phyloP scores from a whole-genome alignment of 2,888 invertebrate species.

The Pycnomerus fuliginosus region DNA sequence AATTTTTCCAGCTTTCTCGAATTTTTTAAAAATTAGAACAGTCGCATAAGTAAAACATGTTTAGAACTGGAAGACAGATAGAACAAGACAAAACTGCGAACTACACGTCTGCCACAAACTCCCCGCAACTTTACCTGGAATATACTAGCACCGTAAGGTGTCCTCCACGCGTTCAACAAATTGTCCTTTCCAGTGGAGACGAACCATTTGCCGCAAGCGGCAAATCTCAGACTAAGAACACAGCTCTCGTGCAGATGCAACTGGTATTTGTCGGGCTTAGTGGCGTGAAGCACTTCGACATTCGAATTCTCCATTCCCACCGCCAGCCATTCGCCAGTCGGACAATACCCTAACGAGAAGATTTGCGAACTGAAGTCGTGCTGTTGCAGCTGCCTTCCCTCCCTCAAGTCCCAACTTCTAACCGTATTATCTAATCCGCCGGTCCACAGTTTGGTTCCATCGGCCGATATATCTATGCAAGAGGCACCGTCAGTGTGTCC shows the following conservation, averaged over 20 bases:
- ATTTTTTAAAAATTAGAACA: too few relatives aligned
- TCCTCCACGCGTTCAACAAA: constrained; percentile 91
- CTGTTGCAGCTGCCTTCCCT: constrained; percentile 88
- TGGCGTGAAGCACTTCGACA: constrained; percentile 87
- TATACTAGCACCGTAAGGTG: constrained; percentile 92
- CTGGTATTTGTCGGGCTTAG: constrained; percentile 93
- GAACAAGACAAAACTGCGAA: too few relatives aligned
- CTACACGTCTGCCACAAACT: too few relatives aligned
- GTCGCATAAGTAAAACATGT: too few relatives aligned
- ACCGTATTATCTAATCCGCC: constrained; percentile 95
- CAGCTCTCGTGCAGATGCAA: constrained; percentile 94
- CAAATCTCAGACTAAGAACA: constrained; percentile 89
- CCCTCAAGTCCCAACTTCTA: constrained; percentile 85
- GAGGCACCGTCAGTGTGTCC: constrained; percentile 96
- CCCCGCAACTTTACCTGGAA: constrained; percentile 86
- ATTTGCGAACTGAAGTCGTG: constrained; percentile 92
- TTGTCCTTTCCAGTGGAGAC: constrained; percentile 95
- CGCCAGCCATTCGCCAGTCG: constrained; percentile 93
- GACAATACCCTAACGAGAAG: constrained; percentile 90
- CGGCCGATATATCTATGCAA: constrained; percentile 92
- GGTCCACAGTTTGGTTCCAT: constrained; percentile 93
- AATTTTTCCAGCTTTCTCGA: too few relatives aligned
- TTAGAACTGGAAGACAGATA: too few relatives aligned
- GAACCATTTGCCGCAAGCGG: constrained; percentile 95
- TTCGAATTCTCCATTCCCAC: constrained; percentile 97